These are phyloP conservation scores for Pelvicachromis taeniatus DNA, from an alignment of 2,113 vertebrate species.

Conservation along the genomic window DNA sequence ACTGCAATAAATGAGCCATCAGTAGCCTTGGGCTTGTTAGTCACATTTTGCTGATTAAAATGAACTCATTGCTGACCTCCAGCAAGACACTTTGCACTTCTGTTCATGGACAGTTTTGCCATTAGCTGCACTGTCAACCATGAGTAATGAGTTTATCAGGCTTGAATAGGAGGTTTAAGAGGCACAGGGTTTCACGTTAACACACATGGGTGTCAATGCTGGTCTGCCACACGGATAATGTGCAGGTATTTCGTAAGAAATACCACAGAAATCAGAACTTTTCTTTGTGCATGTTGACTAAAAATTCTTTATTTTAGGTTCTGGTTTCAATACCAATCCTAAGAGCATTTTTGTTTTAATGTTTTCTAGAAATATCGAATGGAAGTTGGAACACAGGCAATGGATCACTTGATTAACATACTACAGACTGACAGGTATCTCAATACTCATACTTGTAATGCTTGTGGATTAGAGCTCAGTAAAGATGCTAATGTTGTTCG, in stretches of 20 bases:
- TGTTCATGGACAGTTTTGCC: background rate
- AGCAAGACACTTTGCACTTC: background rate
- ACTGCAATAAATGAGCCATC: background rate
- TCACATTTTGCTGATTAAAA: background rate
- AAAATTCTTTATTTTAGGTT: background rate
- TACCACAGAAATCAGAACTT: background rate
- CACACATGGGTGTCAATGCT: background rate
- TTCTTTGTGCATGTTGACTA: background rate
- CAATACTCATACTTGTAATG: background rate
- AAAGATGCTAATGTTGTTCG: background rate
- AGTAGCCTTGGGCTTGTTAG: background rate
- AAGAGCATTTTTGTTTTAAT: background rate
- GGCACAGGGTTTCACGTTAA: background rate
- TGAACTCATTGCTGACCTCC: background rate
- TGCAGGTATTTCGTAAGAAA: background rate
- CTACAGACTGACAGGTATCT: constrained; percentile 91
- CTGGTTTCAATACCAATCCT: background rate
- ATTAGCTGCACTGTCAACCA: constrained; percentile 3
- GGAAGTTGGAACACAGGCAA: constrained; percentile 92
- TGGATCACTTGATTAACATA: constrained; percentile 90
- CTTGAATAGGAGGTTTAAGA: constrained; percentile 32
- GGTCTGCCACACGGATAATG: background rate
- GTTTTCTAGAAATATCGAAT: constrained; percentile 87
- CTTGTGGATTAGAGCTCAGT: background rate
- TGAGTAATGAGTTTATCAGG: constrained; percentile 43